Evolutionary conservation across 2,113 vertebrate species (phyloP).

Genomic region (Neopipo cinnamomea): DNA sequence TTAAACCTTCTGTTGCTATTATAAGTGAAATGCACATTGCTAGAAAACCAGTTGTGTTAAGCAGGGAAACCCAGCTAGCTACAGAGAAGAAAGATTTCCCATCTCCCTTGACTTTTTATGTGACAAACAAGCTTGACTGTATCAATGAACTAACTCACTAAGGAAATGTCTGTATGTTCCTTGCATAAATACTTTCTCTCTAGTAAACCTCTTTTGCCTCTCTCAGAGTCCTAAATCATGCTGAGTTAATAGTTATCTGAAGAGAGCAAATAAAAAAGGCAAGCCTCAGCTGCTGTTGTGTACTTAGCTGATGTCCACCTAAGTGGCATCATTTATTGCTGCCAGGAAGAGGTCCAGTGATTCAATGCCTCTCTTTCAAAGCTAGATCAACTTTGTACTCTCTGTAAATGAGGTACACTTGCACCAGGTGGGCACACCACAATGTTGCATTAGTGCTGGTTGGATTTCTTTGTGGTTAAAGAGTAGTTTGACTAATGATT

Average conservation of each 20-base stretch:
- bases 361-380: not conserved
- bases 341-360: not conserved
- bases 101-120: not conserved
- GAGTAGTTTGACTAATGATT: not conserved
- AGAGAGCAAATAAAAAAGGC: not conserved
- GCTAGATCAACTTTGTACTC: not conserved
- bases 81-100: not conserved
- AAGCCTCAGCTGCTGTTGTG: rapidly evolving
- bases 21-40: not conserved
- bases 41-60: not conserved
- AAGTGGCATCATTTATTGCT: not conserved
- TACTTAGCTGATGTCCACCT: not conserved
- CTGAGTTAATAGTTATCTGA: not conserved
- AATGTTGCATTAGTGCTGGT: not conserved
- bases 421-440: not conserved
- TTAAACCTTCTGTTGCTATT: not conserved
- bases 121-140: not conserved
- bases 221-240: not conserved
- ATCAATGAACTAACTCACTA: not conserved
- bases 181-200: not conserved
- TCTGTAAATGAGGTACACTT: not conserved
- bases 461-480: not conserved
- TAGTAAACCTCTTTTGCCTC: not conserved
- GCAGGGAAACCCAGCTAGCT: not conserved
- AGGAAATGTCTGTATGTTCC: not conserved